Percentiles rank a stretch among this genome's conserved stretches.
Evolutionary conservation across 2,888 invertebrate genomes (phyloP).

Genomic region (Cataglyphis rosenhaueri): DNA sequence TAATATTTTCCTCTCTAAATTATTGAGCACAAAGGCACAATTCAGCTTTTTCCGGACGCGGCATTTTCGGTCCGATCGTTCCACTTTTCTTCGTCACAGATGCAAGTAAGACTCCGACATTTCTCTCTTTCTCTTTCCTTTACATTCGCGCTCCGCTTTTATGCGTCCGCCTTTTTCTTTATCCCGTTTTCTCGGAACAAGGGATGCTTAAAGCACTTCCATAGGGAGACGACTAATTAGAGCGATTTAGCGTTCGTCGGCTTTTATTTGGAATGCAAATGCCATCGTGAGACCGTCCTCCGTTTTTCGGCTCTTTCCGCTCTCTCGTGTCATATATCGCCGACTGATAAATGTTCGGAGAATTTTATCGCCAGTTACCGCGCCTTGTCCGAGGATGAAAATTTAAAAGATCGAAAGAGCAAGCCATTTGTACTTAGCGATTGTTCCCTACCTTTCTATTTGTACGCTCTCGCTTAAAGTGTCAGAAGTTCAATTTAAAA

Average conservation of each 20-base stretch:
- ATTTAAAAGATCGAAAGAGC: constrained; percentile 47
- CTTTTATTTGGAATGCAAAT: constrained; percentile 77
- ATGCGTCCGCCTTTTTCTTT: constrained; percentile 61
- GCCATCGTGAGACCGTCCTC: constrained; percentile 52
- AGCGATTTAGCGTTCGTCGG: constrained; percentile 73
- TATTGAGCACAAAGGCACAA: constrained; percentile 37
- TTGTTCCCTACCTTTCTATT: constrained; percentile 25
- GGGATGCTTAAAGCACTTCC: constrained; percentile 73
- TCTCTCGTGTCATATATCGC: constrained; percentile 42
- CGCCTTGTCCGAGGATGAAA: constrained; percentile 47
- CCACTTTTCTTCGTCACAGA: constrained; percentile 10
- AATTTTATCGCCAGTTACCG: constrained; percentile 54
- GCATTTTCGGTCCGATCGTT: constrained; percentile 42
- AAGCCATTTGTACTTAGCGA: constrained; percentile 42
- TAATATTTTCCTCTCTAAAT: constrained; percentile 7
- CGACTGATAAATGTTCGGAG: constrained; percentile 53
- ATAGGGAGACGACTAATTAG: constrained; percentile 74
- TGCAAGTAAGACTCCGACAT: constrained; percentile 33
- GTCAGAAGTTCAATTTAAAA: not conserved
- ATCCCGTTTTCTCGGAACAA: constrained; percentile 70
- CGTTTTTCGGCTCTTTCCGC: constrained; percentile 21
- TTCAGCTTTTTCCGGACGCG: constrained; percentile 47
- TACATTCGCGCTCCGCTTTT: constrained; percentile 36
- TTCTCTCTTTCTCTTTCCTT: not conserved
- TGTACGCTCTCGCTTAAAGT: not conserved